A percentile compares a stretch with the other conserved stretches of the same genome.
Conservation (phyloP, 2,888 invertebrate species). For the Coleophora deauratella region DNA sequence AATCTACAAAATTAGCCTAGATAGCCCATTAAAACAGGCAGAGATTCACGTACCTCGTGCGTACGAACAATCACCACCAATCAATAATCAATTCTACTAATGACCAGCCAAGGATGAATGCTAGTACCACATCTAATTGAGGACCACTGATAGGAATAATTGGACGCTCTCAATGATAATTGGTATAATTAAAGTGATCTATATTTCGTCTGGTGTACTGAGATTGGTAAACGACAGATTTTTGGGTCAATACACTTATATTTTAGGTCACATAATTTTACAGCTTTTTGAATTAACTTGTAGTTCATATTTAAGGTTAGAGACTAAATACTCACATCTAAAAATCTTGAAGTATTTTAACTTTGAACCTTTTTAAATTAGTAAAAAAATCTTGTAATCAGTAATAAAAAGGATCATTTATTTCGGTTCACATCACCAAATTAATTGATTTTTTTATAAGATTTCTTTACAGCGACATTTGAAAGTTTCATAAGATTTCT, state of each 20-base stretch:
- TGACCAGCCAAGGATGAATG: conserved; percentile 65
- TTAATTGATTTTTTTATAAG: too few relatives aligned
- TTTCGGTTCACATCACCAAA: too few relatives aligned
- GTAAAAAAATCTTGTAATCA: too few relatives aligned
- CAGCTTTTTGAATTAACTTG: too few relatives aligned
- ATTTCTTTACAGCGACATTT: too few relatives aligned
- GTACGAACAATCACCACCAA: conserved; percentile 67
- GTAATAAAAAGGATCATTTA: too few relatives aligned
- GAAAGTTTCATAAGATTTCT: too few relatives aligned
- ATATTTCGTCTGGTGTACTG: conserved; percentile 17
- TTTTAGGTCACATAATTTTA: too few relatives aligned
- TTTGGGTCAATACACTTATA: not conserved
- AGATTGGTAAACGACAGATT: not conserved
- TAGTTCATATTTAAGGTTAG: too few relatives aligned
- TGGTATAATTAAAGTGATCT: conserved; percentile 59
- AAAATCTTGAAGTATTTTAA: too few relatives aligned
- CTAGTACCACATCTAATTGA: conserved; percentile 49
- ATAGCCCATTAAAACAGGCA: conserved; percentile 56
- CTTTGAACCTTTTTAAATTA: too few relatives aligned
- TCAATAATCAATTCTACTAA: conserved; percentile 73
- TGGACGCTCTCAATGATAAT: conserved; percentile 49
- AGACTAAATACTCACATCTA: too few relatives aligned
- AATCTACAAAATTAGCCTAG: conserved; percentile 43
- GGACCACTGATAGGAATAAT: conserved; percentile 46
- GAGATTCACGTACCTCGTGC: conserved; percentile 61